Evolutionary conservation across 2,888 invertebrate genomes (phyloP), one percentile per base, ranked within the genome.

Genomic region (Lacanobia wlatinum): DNA sequence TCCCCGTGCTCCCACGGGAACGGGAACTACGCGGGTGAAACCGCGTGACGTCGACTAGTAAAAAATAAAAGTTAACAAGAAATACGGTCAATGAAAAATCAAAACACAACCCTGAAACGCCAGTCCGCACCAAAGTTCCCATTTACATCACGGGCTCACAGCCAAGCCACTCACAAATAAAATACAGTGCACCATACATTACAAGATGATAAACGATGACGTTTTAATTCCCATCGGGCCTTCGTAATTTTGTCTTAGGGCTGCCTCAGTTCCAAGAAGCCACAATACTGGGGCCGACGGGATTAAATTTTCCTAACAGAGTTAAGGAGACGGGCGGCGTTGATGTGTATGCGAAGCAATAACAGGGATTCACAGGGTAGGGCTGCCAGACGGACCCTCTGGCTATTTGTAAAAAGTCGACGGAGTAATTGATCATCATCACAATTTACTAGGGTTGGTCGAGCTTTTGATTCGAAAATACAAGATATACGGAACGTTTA

Each of bases 271-370:
- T 80, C 79, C 82, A 85, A 79, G 83, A 84, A 88, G 87, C 92
- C 92, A 87, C 92, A 91, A 87, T 83, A 81, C 84, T 89, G 90
- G 84, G 89, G 90, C 83, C 77, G 83, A 82, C 84, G 62, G 88
- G 88, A 92, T 94, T 92, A 91, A 91, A 94, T 93, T 93, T 92
- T 90, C 91, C 81, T 94, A 94, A 94, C 92, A 79, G 85, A 90
- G 92, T 94, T 93, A 93, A 88, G 81, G 83, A 66, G 72, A 71
- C 83, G 84, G 87, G 78, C 86, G 88, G 80, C 84, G 77, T 63
- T 78, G 77, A 83, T 77, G 76, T 82, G 77, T 83, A 79, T 73
- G 72, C 78, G 63, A 72, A 73, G 73, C 78, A 82, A 82, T 81
- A 82, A 81, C 63, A 72, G 67, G 58, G 80, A 75, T 75, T 80